phyloP scores from a whole-genome alignment of 2,113 vertebrate genomes.

The Anseranas semipalmata region DNA sequence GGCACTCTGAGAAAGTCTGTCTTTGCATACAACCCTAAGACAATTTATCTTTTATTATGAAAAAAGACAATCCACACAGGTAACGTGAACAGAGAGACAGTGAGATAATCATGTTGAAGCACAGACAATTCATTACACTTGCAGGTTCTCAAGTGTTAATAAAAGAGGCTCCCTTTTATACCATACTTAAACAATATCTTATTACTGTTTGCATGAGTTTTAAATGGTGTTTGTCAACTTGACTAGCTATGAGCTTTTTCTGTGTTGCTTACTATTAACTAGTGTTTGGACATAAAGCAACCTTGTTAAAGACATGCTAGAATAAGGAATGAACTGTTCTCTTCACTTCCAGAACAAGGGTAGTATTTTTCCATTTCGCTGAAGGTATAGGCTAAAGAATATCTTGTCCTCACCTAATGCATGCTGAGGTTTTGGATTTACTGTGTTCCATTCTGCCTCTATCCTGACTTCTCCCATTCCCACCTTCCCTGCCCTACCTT shows the following conservation, averaged over 20 bases:
- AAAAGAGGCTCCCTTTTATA: neutral
- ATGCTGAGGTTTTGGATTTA: neutral
- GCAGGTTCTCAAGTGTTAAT: neutral
- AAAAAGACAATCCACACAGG: neutral
- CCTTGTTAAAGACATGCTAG: neutral
- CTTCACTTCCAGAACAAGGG: neutral
- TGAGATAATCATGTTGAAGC: neutral
- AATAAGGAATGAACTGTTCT: neutral
- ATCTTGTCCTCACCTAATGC: neutral
- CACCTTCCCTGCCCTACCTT: neutral
- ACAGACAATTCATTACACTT: neutral
- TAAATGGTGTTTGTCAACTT: neutral
- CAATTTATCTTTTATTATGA: neutral
- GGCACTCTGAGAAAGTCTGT: neutral
- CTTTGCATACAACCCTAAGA: neutral
- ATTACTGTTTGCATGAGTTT: neutral
- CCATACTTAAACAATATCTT: neutral
- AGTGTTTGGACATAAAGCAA: neutral
- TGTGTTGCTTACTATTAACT: neutral
- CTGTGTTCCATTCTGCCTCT: fast-evolving
- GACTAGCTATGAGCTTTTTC: neutral
- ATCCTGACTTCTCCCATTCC: neutral
- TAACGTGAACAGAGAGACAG: neutral
- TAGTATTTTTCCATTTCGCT: neutral
- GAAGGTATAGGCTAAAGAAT: neutral